A percentile compares a stretch with the other conserved stretches of the same genome.
phyloP scores from a whole-genome alignment of 1,140 invertebrate genomes.

The Cephus cinctus region DNA sequence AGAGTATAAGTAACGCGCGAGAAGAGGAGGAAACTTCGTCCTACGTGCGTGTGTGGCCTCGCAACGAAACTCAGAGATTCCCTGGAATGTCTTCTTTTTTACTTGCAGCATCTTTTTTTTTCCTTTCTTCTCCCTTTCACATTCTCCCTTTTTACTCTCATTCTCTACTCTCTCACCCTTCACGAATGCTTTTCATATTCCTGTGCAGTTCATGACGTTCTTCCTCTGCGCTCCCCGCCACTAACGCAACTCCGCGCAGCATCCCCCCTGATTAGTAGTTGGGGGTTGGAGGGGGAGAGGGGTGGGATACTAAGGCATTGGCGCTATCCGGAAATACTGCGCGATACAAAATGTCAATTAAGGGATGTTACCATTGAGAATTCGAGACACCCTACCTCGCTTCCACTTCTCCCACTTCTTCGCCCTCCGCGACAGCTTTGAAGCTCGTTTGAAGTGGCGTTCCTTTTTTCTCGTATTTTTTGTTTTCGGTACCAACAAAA shows the following conservation, averaged over 20 bases:
- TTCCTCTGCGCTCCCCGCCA: too few relatives aligned
- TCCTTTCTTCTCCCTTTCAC: background rate
- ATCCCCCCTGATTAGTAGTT: too few relatives aligned
- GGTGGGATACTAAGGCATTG: slow-evolving; percentile 8
- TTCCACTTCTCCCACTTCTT: slow-evolving; percentile 31
- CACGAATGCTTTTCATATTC: background rate
- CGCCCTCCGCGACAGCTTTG: too few relatives aligned
- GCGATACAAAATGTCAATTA: slow-evolving; percentile 44
- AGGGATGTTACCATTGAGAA: slow-evolving; percentile 27
- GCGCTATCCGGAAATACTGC: slow-evolving; percentile 29
- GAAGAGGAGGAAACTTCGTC: background rate
- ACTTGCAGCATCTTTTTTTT: background rate
- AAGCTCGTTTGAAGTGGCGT: too few relatives aligned
- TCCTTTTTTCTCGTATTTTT: too few relatives aligned
- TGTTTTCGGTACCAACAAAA: too few relatives aligned
- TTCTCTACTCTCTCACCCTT: background rate
- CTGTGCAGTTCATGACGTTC: background rate
- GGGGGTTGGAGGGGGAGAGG: too few relatives aligned
- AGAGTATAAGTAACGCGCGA: background rate
- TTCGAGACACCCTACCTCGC: slow-evolving; percentile 8
- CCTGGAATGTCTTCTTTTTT: background rate
- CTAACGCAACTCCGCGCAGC: too few relatives aligned
- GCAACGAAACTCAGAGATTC: background rate
- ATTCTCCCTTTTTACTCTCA: background rate
- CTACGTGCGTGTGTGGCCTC: slow-evolving; percentile 1